Evolutionary conservation across 1,140 invertebrate genomes (phyloP), one percentile per base, ranked within the genome.

Genomic region (Bombus cullumanus): DNA sequence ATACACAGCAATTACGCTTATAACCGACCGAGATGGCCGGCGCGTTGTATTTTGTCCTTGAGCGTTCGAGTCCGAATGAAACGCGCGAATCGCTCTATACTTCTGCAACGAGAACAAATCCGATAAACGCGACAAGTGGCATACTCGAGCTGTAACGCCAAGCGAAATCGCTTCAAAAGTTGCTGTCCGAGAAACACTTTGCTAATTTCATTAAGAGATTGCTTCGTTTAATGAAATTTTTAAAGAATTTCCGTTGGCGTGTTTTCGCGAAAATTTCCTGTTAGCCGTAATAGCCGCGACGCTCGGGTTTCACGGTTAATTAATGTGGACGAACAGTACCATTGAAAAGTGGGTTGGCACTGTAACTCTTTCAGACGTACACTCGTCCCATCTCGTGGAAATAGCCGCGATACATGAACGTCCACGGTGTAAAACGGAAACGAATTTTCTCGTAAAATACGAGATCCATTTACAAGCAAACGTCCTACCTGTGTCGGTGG

Each of bases 361-460:
- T 34, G 69, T 66, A 12, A 25, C 13, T 37, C 39, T 66, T 18
- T 28, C 34, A 25, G 4, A 25, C 69, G 25, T 13, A 41, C 13
- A 39, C 22, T 41, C 39, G 31, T 15, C 57, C n/a, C 25, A n/a
- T 68, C 47, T 39, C 72, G 81, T 31, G 39, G 41, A 62, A 75
- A 82, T 75, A 31, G 72, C 41, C 34, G 28, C 62, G 81, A 82
- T n/a, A 37, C 41, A 28, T 47, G 84, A 37, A 31, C 71, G 34
- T 75, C 34, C 57, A 37, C 81, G 81, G 83, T 83, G 77, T 77
- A 31, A 28, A 34, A 8, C 83, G 68, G 74, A 72, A 82, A 83
- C 59, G 64, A 86, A 86, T 83, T 83, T 12, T 15, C 62, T 22
- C 37, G 53, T 31, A 39, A 83, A 66, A 59, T 64, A 69, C 80